These are phyloP conservation scores for Tetragonisca angustula DNA, from an alignment of 2,888 invertebrate genomes.

Conservation along the genomic window DNA sequence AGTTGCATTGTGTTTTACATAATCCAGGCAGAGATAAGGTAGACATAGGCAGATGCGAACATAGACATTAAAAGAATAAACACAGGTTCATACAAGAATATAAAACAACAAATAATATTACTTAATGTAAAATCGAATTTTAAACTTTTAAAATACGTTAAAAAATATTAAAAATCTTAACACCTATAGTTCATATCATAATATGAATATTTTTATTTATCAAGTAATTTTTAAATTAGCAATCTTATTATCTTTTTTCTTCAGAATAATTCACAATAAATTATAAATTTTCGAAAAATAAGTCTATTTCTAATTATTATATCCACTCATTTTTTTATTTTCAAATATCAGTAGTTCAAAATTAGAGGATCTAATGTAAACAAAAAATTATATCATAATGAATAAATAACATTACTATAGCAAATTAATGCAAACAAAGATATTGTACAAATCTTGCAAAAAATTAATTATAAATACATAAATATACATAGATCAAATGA, in stretches of 20 bases:
- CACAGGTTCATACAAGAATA: conserved; percentile 54
- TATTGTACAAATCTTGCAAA: not conserved
- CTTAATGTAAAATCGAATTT: conserved; percentile 40
- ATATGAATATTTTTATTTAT: not conserved
- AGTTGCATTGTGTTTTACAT: conserved; percentile 65
- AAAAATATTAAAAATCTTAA: conserved; percentile 5
- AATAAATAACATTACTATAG: not conserved
- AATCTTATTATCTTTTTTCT: not conserved
- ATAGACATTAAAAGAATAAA: conserved; percentile 61
- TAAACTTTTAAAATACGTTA: conserved; percentile 3
- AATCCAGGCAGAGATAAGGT: conserved; percentile 68
- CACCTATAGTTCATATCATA: not conserved
- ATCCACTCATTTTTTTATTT: not conserved
- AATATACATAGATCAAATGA: not conserved
- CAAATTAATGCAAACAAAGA: not conserved
- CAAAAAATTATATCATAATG: not conserved
- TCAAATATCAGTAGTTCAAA: not conserved
- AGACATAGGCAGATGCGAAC: conserved; percentile 74
- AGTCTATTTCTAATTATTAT: not conserved
- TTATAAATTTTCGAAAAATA: not conserved
- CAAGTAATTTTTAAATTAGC: not conserved
- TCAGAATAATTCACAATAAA: not conserved
- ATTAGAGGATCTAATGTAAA: not conserved
- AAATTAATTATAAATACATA: not conserved
- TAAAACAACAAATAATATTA: conserved; percentile 59